Evolutionary conservation across 2,113 vertebrate species (phyloP).

Genomic region (Cochlearius cochlearius): DNA sequence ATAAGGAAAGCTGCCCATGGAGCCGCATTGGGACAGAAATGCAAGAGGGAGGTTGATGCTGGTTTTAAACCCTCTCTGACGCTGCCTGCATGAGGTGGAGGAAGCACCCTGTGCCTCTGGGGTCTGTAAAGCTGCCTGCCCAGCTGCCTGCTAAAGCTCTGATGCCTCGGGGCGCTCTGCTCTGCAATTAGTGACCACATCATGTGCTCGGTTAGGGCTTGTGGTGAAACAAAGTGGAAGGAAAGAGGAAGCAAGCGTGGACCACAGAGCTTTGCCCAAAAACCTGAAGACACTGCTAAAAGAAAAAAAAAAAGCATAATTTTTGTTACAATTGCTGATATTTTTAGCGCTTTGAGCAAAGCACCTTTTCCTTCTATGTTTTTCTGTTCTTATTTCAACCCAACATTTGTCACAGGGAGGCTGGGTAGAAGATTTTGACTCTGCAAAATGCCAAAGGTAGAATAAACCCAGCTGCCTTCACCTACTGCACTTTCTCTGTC

Average conservation of each 20-base stretch:
- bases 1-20: neutral
- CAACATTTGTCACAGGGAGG: neutral
- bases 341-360: neutral
- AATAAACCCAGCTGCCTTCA: neutral
- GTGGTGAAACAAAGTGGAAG: neutral
- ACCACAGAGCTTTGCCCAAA: neutral
- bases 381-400: neutral
- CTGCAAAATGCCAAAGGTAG: neutral
- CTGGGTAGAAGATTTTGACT: neutral
- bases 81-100: neutral
- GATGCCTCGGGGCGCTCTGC: neutral
- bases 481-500: neutral
- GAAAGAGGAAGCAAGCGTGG: neutral
- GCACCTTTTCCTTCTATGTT: neutral
- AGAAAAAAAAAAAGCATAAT: neutral
- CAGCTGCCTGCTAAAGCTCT: neutral
- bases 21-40: neutral
- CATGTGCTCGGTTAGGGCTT: neutral
- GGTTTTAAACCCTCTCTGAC: neutral
- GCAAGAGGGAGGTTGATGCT: neutral
- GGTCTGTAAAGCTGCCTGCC: neutral
- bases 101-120: neutral
- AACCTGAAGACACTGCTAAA: neutral
- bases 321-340: neutral
- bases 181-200: neutral